Conservation (phyloP, 2,888 invertebrate species). For the Polia nebulosa region DNA sequence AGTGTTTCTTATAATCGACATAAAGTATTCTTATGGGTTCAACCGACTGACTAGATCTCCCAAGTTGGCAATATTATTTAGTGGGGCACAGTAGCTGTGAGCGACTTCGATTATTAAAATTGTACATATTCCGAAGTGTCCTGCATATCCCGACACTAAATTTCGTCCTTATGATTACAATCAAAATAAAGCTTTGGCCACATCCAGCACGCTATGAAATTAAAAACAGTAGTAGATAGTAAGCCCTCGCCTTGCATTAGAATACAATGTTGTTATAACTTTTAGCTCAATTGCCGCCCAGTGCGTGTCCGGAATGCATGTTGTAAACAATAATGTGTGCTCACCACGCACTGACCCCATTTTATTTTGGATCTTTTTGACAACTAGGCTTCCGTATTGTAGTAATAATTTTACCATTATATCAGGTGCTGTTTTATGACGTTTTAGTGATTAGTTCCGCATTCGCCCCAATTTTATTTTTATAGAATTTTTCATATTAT, state of each 20-base stretch:
- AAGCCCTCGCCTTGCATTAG: conserved; percentile 12
- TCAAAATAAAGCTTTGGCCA: conserved; percentile 3
- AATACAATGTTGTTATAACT: conserved; percentile 28
- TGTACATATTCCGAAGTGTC: background rate
- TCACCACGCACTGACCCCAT: conserved; percentile 48
- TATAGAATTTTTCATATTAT: background rate
- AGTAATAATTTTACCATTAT: conserved; percentile 7
- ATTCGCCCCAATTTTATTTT: background rate
- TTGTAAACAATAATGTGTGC: conserved; percentile 35
- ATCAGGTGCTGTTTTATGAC: background rate
- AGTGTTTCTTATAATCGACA: too few species aligned
- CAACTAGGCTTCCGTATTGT: conserved; percentile 2
- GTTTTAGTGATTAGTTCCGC: background rate
- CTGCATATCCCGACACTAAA: background rate
- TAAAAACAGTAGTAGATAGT: conserved; percentile 21
- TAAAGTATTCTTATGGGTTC: too few species aligned
- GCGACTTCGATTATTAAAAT: background rate
- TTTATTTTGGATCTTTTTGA: conserved; percentile 37
- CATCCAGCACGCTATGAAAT: conserved; percentile 25
- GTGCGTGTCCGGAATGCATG: conserved; percentile 52
- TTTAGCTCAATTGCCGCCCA: conserved; percentile 20
- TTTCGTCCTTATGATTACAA: conserved; percentile 5
- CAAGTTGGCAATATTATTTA: background rate
- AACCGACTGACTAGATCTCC: background rate
- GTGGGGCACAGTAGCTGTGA: too few species aligned